Evolutionary conservation across 2,797 vertebrate species (phyloP).

Genomic region (Ctenochaetus hawaiiensis): DNA sequence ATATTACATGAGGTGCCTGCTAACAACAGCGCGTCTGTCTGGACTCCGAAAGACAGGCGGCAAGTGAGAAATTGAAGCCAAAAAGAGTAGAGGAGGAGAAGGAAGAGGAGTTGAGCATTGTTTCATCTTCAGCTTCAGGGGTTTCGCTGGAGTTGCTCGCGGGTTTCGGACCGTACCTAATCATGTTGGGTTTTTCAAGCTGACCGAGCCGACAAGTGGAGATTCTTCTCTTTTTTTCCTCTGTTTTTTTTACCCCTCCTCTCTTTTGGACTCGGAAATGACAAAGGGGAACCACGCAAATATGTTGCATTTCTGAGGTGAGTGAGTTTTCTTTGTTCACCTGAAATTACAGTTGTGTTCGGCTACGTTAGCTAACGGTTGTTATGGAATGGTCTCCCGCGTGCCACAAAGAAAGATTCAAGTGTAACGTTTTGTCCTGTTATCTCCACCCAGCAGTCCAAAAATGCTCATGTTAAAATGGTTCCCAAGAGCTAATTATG

Average conservation of each 20-base stretch:
- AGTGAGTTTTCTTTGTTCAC: constrained; percentile 71
- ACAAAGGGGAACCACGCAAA: constrained; percentile 25
- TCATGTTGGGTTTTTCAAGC: constrained; percentile 37
- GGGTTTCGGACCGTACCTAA: constrained; percentile 31
- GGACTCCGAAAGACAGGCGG: constrained; percentile 37
- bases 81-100: constrained; percentile 24
- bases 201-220: constrained; percentile 33
- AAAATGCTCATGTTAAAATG: constrained; percentile 3
- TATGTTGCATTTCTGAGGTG: constrained; percentile 70
- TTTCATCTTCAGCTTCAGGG: constrained; percentile 45
- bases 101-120: constrained; percentile 69
- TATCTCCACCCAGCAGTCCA: neutral
- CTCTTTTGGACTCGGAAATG: neutral
- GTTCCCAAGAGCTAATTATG: constrained; percentile 2
- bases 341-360: neutral
- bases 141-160: constrained; percentile 59
- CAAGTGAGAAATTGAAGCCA: constrained; percentile 38
- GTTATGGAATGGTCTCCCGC: neutral
- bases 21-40: constrained; percentile 47
- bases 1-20: constrained; percentile 58
- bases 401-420: neutral
- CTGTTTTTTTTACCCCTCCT: neutral
- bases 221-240: neutral
- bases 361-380: neutral
- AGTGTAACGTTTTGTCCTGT: neutral